phyloP scores from a whole-genome alignment of 2,113 vertebrate species.

The Brachyhypopomus occidentalis region DNA sequence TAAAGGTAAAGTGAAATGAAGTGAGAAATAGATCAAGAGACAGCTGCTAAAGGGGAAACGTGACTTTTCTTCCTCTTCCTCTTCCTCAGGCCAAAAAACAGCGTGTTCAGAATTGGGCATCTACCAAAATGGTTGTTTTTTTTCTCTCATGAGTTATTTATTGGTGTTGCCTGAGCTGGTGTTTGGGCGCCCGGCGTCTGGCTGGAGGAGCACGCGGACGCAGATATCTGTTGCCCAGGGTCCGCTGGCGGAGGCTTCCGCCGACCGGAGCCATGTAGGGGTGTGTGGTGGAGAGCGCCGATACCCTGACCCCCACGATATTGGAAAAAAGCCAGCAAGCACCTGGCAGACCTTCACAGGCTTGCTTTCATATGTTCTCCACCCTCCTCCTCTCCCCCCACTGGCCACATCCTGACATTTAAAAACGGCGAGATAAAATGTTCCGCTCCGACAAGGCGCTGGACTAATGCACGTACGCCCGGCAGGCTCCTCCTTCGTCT shows the following conservation, averaged over 20 bases:
- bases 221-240: constrained; percentile 44
- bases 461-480: constrained; percentile 14
- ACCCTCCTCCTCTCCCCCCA: constrained; percentile 18
- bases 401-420: constrained; percentile 43
- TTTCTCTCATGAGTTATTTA: constrained; percentile 20
- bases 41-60: constrained; percentile 36
- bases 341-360: constrained; percentile 22
- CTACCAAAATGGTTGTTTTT: constrained; percentile 41
- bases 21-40: constrained; percentile 16
- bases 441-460: not conserved
- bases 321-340: constrained; percentile 46
- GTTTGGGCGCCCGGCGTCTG: constrained; percentile 18
- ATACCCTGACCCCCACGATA: constrained; percentile 49
- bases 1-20: not conserved
- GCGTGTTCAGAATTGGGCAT: constrained; percentile 46
- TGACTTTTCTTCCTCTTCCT: constrained; percentile 19
- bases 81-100: constrained; percentile 37
- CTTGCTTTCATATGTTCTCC: constrained; percentile 31
- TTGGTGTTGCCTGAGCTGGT: constrained; percentile 24
- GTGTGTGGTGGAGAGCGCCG: constrained; percentile 18
- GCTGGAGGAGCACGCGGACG: not conserved
- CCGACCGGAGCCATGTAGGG: constrained; percentile 33
- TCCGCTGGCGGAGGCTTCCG: constrained; percentile 36
- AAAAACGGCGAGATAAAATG: constrained; percentile 23
- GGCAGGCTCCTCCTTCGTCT: not conserved